These are phyloP conservation scores for Martes flavigula DNA, from an alignment of 2,797 vertebrate species.

Conservation along the genomic window DNA sequence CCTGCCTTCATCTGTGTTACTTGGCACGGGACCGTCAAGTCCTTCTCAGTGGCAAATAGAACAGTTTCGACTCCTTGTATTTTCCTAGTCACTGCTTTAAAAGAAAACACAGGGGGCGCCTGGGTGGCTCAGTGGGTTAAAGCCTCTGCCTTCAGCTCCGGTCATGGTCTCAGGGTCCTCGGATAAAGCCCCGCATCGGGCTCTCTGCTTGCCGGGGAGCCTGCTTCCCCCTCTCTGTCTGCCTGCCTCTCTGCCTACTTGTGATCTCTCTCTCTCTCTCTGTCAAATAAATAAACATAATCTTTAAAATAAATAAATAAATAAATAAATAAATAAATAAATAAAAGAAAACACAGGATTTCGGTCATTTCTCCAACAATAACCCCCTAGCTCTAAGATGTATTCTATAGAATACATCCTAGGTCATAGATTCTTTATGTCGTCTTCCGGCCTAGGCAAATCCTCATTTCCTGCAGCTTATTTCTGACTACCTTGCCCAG, in stretches of 20 bases:
- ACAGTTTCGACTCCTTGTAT: neutral
- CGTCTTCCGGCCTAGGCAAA: neutral
- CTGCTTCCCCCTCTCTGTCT: no score
- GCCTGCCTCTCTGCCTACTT: no score
- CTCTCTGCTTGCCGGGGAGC: no score
- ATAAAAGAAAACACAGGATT: constrained; percentile 37
- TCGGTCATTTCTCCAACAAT: constrained; percentile 6
- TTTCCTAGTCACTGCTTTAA: constrained; percentile 26
- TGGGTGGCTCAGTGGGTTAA: no score
- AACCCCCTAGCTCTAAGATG: no score
- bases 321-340: neutral
- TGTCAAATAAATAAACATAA: no score
- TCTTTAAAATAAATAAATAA: no score
- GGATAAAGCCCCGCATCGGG: no score
- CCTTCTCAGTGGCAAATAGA: neutral
- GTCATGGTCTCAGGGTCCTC: no score
- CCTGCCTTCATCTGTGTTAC: neutral
- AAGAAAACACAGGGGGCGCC: neutral
- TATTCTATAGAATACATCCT: no score
- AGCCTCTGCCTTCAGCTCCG: no score
- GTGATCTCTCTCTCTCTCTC: no score
- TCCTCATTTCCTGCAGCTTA: neutral
- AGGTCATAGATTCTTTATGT: neutral
- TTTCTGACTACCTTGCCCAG: neutral
- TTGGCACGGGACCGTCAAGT: neutral